A percentile compares a stretch with the other conserved stretches of the same genome.
phyloP scores from a whole-genome alignment of 2,113 vertebrate genomes.

The Passerina amoena region DNA sequence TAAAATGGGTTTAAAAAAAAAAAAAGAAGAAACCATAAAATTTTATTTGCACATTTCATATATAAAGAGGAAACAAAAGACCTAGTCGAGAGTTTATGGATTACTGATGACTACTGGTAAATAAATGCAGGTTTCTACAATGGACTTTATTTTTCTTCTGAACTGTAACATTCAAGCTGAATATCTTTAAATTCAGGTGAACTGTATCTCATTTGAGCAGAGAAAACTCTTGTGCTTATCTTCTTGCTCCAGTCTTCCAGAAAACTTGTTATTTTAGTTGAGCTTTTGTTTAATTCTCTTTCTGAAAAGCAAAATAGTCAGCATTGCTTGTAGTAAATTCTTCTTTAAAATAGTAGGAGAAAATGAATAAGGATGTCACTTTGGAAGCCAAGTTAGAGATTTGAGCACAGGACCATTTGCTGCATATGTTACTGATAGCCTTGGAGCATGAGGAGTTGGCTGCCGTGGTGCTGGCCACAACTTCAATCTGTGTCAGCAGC shows the following conservation, averaged over 20 bases:
- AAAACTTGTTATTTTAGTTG: background rate
- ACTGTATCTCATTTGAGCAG: background rate
- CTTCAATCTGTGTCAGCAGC: background rate
- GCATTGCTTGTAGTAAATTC: background rate
- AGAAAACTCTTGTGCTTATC: background rate
- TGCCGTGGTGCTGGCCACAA: background rate
- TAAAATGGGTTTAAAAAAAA: background rate
- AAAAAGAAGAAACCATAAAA: background rate
- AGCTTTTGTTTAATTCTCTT: background rate
- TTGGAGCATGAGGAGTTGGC: background rate
- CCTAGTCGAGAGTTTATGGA: background rate
- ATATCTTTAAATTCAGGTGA: background rate
- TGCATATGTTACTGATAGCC: background rate
- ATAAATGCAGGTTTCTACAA: background rate
- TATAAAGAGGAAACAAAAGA: slow-evolving; percentile 19
- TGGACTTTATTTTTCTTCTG: background rate
- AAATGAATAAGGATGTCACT: background rate
- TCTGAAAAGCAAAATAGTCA: background rate
- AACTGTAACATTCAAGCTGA: background rate
- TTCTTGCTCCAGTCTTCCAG: background rate
- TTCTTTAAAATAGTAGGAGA: background rate
- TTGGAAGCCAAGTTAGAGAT: background rate
- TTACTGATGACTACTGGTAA: background rate
- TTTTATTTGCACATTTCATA: background rate
- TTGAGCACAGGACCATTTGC: background rate